phyloP scores from a whole-genome alignment of 2,888 invertebrate genomes.

The Incurvaria masculella region DNA sequence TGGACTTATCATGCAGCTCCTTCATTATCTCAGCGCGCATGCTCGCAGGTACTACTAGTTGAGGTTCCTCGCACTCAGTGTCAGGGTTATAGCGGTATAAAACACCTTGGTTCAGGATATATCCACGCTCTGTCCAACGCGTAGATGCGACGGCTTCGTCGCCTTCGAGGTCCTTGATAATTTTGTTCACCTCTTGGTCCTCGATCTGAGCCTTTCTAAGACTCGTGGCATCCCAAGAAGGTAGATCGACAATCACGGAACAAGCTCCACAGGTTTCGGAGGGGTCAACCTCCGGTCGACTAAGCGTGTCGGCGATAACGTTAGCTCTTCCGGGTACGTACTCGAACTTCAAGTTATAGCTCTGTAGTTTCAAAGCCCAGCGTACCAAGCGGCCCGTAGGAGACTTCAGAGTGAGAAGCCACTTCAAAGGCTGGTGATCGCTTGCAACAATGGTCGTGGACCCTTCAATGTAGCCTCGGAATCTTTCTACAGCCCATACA shows the following conservation, averaged over 20 bases:
- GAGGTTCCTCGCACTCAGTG: conserved; percentile 3
- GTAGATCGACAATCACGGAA: conserved; percentile 13
- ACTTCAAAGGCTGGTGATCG: conserved; percentile 32
- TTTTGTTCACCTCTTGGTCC: conserved; percentile 16
- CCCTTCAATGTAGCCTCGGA: conserved; percentile 22
- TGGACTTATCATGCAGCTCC: conserved; percentile 7
- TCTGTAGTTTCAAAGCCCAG: conserved; percentile 30
- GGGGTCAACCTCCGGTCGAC: conserved; percentile 11
- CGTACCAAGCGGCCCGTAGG: conserved; percentile 31
- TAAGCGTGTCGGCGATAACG: conserved; percentile 29
- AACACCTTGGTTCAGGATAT: neutral
- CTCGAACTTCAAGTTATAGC: conserved; percentile 23
- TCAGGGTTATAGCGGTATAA: conserved; percentile 6
- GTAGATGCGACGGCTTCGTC: neutral
- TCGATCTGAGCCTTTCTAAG: conserved; percentile 12
- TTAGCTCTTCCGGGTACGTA: no score
- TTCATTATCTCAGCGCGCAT: neutral
- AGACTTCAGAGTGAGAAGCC: conserved; percentile 27
- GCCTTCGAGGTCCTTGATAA: conserved; percentile 16
- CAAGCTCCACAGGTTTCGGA: conserved; percentile 13
- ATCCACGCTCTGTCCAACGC: conserved; percentile 5
- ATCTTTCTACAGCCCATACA: conserved; percentile 3
- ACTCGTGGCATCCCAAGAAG: conserved; percentile 6
- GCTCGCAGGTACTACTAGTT: conserved; percentile 3
- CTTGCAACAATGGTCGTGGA: conserved; percentile 22